Conservation (phyloP, 1,140 invertebrate genomes). For the Phenacoccus solenopsis region DNA sequence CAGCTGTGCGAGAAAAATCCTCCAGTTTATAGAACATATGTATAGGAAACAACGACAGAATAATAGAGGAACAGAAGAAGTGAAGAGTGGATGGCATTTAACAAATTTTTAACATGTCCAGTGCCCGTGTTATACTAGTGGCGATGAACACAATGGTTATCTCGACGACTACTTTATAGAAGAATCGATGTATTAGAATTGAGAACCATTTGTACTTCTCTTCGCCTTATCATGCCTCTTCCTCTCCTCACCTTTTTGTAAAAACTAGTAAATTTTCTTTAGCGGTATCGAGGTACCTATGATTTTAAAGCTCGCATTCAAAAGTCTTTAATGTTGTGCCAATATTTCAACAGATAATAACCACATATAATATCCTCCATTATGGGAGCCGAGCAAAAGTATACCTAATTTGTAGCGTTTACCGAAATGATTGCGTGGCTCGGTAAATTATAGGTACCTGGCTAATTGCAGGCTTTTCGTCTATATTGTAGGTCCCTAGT, state of each 20-base stretch:
- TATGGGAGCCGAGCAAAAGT: not conserved
- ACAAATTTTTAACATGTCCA: no score
- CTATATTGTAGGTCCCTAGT: not conserved
- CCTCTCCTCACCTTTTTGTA: no score
- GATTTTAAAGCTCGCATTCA: not conserved
- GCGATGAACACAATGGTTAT: no score
- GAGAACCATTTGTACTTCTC: no score
- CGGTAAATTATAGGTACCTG: not conserved
- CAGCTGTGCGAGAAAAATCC: no score
- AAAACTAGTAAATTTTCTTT: not conserved
- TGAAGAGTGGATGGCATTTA: no score
- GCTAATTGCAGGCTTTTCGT: not conserved
- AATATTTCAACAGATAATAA: not conserved
- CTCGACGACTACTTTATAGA: not conserved
- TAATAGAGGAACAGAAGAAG: no score
- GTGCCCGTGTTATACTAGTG: not conserved
- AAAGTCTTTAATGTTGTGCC: not conserved
- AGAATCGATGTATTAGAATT: not conserved
- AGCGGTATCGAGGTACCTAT: not conserved
- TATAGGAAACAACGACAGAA: no score
- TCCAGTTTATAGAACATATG: no score
- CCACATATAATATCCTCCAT: not conserved
- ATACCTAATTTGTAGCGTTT: not conserved
- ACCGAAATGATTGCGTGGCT: not conserved
- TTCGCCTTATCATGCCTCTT: no score